Evolutionary conservation across 2,113 vertebrate genomes (phyloP), one percentile per base, ranked within the genome.

Genomic region (Rhinopomastus cyanomelas): DNA sequence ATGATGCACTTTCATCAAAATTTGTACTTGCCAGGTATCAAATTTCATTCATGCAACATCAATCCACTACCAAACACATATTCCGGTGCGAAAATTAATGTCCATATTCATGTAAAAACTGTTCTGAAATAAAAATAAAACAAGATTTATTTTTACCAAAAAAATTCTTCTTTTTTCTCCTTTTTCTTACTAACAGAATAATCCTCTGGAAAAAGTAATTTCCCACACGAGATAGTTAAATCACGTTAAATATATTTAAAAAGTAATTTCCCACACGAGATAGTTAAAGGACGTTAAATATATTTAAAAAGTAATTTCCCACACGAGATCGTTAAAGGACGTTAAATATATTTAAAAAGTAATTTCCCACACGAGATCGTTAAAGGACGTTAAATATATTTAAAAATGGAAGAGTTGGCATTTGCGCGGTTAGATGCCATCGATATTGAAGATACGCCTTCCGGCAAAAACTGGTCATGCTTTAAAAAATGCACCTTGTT

Each of bases 391-490:
- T 96, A 96, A 97, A 97, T 96, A 94, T 88, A 96, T 85, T 95
- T 97, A 95, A 97, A 98, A 98, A 97, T 92, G 94, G 96, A 97
- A 97, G 94, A 94, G 92, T 97, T 67, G 75, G 88, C 93, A 95
- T 97, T 96, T 93, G 96, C 81, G 96, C 77, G 95, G 76, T 95
- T 93, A 93, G 94, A 93, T 92, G 34, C 74, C 78, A 87, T 89
- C 95, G 90, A 96, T 93, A 96, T 30, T 79, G 90, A 94, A 96
- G 94, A 96, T 97, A 97, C 66, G 30, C 30, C 95, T 93, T 94
- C 90, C 92, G 87, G 36, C 95, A 98, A 97, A 96, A 94, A 94
- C 93, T 95, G 96, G 37, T 95, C 98, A 99, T 99, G 98, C 98
- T 98, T 98, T 97, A 97, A 42, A 98, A 97, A 97, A 96, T 29